These are phyloP conservation scores for Paedocypris sp. DNA, from an alignment of 2,113 vertebrate species.

Conservation along the genomic window DNA sequence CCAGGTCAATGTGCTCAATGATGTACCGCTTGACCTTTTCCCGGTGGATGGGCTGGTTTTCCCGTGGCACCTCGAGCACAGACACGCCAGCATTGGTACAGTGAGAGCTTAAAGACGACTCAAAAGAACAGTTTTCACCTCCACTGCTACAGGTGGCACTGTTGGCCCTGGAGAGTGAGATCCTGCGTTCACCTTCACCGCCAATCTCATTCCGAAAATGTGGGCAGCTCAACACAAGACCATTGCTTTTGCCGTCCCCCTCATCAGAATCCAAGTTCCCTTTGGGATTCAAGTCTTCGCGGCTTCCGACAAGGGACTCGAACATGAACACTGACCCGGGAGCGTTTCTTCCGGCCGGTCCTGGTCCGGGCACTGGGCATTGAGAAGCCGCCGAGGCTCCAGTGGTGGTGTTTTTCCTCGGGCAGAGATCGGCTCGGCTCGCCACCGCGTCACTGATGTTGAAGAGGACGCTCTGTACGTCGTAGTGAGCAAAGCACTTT, in stretches of 20 bases:
- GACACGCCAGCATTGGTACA: conserved; percentile 96
- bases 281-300: conserved; percentile 87
- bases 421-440: conserved; percentile 70
- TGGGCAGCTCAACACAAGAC: conserved; percentile 76
- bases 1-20: conserved; percentile 94
- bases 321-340: conserved; percentile 52
- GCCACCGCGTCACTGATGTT: conserved; percentile 89
- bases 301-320: conserved; percentile 83
- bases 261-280: conserved; percentile 87
- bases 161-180: conserved; percentile 82
- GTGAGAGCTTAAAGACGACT: conserved; percentile 89
- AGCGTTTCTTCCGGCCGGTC: conserved; percentile 3
- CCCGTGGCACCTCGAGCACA: conserved; percentile 86
- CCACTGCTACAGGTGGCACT: conserved; percentile 66
- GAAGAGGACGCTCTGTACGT: conserved; percentile 92
- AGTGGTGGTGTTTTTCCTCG: conserved; percentile 90
- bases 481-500: conserved; percentile 93
- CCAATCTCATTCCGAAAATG: conserved; percentile 94
- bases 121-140: conserved; percentile 87
- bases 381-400: conserved; percentile 90
- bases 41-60: conserved; percentile 86
- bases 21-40: conserved; percentile 97
- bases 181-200: conserved; percentile 82
- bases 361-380: conserved; percentile 46
- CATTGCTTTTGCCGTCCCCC: conserved; percentile 88